Evolutionary conservation across 2,113 vertebrate species (phyloP), one percentile per base, ranked within the genome.

Genomic region (Pithys albifrons): DNA sequence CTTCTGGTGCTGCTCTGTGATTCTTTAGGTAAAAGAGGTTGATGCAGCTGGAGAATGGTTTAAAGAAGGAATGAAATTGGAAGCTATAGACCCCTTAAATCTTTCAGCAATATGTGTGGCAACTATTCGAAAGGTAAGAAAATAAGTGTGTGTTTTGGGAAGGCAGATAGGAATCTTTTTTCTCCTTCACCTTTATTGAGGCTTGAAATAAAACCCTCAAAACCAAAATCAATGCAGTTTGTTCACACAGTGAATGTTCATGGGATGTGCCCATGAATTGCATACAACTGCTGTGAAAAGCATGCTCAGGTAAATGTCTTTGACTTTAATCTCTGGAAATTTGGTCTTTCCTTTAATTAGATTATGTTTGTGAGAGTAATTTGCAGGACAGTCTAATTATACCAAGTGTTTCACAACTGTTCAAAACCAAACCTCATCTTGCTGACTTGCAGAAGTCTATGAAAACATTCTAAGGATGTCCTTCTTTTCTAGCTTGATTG

Each of bases 21-120:
- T 93, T 95, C 37, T 97, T 69, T 78, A 99, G 99, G 99, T 99
- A 67, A 99, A 98, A 98, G 99, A 99, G 90, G 98, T 99, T 96
- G 99, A 99, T 76, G 98, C 99, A 97, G 98, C 94, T 97, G 98
- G 98, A 88, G 99, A 99, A 18, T 99, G 99, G 99, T 99, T 99
- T 98, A 99, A 98, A 97, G 99, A 99, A 94, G 99, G 99, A 89
- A 99, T 99, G 99, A 99, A 99, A 97, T 94, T 99, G 92, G 99
- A 99, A 98, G 99, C 99, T 96, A 99, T 99, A 87, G 99, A 99
- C 83, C 99, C 99, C 66, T 98, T 99, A 97, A 99, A 99, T 97
- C 99, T 99, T 97, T 99, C 99, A 52, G 98, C 99, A 96, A 99
- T 99, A 98, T 99, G 99, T 98, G 99, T 99, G 69, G 99, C 99